These are phyloP conservation scores for Scelioninae gen. 2 DNA, from an alignment of 2,888 invertebrate species.

Conservation along the genomic window DNA sequence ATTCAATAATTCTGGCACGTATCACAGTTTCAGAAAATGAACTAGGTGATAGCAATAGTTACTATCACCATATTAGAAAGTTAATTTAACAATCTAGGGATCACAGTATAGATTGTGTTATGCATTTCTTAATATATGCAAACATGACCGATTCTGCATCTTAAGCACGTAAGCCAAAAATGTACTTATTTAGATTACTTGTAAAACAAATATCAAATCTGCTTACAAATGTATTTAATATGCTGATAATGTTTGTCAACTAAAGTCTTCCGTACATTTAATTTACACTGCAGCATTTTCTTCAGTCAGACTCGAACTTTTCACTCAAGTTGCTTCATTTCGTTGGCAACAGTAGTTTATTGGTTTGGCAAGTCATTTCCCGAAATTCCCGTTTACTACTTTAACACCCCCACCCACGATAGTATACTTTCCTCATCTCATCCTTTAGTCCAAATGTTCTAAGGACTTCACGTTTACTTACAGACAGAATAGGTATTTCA, in stretches of 20 bases:
- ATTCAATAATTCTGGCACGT: too few relatives aligned
- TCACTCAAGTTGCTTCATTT: constrained; percentile 72
- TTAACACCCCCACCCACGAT: constrained; percentile 34
- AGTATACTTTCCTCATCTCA: constrained; percentile 35
- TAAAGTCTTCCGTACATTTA: constrained; percentile 65
- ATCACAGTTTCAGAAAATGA: too few relatives aligned
- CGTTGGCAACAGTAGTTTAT: constrained; percentile 67
- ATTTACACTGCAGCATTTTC: constrained; percentile 69
- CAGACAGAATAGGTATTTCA: constrained; percentile 65
- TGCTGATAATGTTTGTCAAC: constrained; percentile 59
- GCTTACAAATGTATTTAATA: constrained; percentile 19
- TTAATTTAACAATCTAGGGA: too few relatives aligned
- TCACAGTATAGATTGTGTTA: too few relatives aligned
- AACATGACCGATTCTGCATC: too few relatives aligned
- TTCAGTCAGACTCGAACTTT: constrained; percentile 69
- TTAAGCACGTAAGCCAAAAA: too few relatives aligned
- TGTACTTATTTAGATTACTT: too few relatives aligned
- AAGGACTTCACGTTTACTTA: constrained; percentile 68
- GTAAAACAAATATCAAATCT: too few relatives aligned
- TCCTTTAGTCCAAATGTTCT: constrained; percentile 47
- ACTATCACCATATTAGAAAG: too few relatives aligned
- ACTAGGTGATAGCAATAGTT: too few relatives aligned
- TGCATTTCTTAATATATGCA: too few relatives aligned
- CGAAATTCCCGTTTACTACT: constrained; percentile 65
- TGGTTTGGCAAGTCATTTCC: constrained; percentile 68